Evolutionary conservation across 1,140 invertebrate genomes (phyloP).

Genomic region (Musca domestica): DNA sequence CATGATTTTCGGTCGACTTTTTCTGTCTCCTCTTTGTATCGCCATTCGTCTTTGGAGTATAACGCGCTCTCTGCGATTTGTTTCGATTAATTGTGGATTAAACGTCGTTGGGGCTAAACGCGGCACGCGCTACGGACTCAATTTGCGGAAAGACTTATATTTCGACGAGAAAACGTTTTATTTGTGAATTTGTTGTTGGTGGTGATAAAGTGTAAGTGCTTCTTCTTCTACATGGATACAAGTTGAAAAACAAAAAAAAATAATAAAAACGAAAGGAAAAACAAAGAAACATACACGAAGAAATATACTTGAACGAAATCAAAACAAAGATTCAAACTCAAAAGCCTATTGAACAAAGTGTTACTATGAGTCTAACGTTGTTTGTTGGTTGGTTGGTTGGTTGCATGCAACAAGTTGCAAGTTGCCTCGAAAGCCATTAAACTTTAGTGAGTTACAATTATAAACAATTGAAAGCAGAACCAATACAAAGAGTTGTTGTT

Average conservation of each 20-base stretch:
- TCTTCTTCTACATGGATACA: too few species aligned
- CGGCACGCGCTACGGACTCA: too few species aligned
- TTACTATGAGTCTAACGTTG: background rate
- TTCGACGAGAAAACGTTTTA: too few species aligned
- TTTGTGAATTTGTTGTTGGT: too few species aligned
- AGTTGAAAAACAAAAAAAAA: too few species aligned
- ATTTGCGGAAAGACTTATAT: too few species aligned
- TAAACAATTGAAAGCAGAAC: background rate
- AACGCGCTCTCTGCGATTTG: background rate
- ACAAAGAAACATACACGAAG: background rate
- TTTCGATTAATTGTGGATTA: too few species aligned
- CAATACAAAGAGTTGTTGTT: background rate
- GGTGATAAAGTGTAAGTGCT: too few species aligned
- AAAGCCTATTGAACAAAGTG: background rate
- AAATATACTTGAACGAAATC: background rate
- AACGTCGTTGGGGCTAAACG: too few species aligned
- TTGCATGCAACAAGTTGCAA: constrained; percentile 1
- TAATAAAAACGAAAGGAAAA: too few species aligned
- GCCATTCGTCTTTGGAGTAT: constrained; percentile 11
- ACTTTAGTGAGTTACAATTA: constrained; percentile 15
- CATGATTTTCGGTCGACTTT: background rate
- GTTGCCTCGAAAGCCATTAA: background rate
- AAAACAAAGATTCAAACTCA: background rate
- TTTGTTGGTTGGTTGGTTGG: background rate
- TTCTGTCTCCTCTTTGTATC: constrained; percentile 15